phyloP scores from a whole-genome alignment of 2,888 invertebrate genomes.

The Hemistola chrysoprasaria region DNA sequence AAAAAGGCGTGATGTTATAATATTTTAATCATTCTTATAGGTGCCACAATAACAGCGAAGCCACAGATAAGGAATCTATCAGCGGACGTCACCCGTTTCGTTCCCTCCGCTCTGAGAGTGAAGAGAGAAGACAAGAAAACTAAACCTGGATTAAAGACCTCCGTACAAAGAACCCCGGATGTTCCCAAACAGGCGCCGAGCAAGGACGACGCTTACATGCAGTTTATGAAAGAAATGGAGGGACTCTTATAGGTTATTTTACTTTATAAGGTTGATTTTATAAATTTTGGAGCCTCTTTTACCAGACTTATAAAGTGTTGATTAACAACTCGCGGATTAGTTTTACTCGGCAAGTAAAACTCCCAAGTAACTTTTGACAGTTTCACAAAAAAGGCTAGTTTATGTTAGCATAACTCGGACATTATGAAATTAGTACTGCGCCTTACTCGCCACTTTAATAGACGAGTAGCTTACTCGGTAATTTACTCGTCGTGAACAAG shows the following conservation, averaged over 20 bases:
- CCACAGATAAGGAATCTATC: conserved; percentile 97
- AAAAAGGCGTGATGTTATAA: too few relatives aligned
- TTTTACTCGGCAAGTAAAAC: too few relatives aligned
- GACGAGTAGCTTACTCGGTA: too few relatives aligned
- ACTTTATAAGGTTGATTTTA: conserved; percentile 4
- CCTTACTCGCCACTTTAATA: too few relatives aligned
- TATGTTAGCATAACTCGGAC: too few relatives aligned
- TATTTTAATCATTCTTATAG: conserved; percentile 53
- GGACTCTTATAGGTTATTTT: conserved; percentile 87
- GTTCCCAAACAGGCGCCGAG: conserved; percentile 82
- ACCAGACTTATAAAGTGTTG: too few relatives aligned
- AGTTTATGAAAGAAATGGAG: conserved; percentile 99
- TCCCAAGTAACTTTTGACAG: too few relatives aligned
- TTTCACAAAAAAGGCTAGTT: too few relatives aligned
- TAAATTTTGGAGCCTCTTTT: too few relatives aligned
- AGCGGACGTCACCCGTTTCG: conserved; percentile 97
- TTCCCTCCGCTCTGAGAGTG: conserved; percentile 95
- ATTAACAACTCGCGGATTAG: too few relatives aligned
- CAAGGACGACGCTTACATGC: conserved; percentile 99
- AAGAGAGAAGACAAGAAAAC: conserved; percentile 91
- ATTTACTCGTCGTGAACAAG: too few relatives aligned
- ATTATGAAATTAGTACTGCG: too few relatives aligned
- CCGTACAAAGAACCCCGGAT: conserved; percentile 78
- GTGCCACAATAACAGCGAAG: conserved; percentile 96
- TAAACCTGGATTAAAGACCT: conserved; percentile 78